Evolutionary conservation across 2,888 invertebrate genomes (phyloP).

Genomic region (Nysson spinosus): DNA sequence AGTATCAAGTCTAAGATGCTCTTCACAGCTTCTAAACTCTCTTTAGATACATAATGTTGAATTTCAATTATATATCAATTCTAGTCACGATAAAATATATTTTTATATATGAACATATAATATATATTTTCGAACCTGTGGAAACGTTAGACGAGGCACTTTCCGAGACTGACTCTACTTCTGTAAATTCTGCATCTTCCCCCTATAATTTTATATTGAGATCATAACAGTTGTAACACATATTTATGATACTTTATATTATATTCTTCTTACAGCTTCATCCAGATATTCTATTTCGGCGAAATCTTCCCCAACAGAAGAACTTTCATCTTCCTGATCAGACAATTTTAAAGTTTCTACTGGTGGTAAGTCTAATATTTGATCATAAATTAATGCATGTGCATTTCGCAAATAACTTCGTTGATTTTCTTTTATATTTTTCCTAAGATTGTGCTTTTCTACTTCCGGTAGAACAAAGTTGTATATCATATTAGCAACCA

Average conservation of each 20-base stretch:
- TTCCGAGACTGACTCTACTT: slow-evolving; percentile 7
- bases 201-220: slow-evolving; percentile 3
- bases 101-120: no score
- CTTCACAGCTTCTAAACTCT: neutral
- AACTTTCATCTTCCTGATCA: neutral
- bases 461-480: slow-evolving; percentile 76
- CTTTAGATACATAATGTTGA: neutral
- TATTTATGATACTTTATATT: neutral
- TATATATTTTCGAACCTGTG: no score
- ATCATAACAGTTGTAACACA: neutral
- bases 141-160: slow-evolving; percentile 3
- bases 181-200: neutral
- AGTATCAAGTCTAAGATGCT: neutral
- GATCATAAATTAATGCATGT: slow-evolving; percentile 74
- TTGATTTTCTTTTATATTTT: slow-evolving; percentile 74
- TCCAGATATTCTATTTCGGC: neutral
- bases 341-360: slow-evolving; percentile 4
- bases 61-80: no score
- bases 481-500: slow-evolving; percentile 72
- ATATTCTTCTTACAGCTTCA: slow-evolving; percentile 4
- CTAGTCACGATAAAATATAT: no score
- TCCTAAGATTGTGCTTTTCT: slow-evolving; percentile 76
- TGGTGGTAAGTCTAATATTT: slow-evolving; percentile 54
- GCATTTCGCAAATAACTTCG: slow-evolving; percentile 74
- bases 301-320: neutral